phyloP scores from a whole-genome alignment of 2,888 invertebrate species.

The Eristalis pertinax region DNA sequence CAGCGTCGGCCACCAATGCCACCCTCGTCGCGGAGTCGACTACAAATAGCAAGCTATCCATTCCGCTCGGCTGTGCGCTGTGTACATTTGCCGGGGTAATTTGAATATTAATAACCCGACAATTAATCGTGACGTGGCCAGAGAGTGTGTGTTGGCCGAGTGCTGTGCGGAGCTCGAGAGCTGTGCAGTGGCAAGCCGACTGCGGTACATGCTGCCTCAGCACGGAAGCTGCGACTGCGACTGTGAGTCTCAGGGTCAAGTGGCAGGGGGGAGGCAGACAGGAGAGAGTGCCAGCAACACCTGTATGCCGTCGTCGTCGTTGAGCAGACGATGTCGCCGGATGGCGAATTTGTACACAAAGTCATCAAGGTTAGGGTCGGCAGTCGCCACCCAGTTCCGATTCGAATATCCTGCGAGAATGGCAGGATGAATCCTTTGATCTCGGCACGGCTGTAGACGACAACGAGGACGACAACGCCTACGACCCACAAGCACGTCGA shows the following conservation, averaged over 20 bases:
- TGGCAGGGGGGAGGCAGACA: not conserved
- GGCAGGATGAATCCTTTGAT: slow-evolving; percentile 65
- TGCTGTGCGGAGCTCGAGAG: not conserved
- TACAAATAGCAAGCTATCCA: slow-evolving; percentile 71
- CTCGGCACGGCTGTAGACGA: slow-evolving; percentile 18
- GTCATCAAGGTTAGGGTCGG: slow-evolving; percentile 69
- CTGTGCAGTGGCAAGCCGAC: too few species aligned
- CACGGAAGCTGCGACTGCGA: not conserved
- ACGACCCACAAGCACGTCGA: not conserved
- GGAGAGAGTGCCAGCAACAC: slow-evolving; percentile 64
- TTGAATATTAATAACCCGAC: slow-evolving; percentile 73
- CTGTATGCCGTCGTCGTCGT: slow-evolving; percentile 31
- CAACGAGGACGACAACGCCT: not conserved
- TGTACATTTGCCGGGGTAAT: slow-evolving; percentile 70
- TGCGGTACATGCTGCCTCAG: not conserved
- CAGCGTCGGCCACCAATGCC: slow-evolving; percentile 1
- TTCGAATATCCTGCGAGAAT: slow-evolving; percentile 62
- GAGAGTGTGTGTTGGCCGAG: not conserved
- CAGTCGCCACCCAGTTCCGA: slow-evolving; percentile 34
- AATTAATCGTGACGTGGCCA: slow-evolving; percentile 66
- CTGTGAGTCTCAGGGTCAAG: slow-evolving; percentile 29
- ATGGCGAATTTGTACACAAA: slow-evolving; percentile 60
- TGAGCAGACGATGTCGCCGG: slow-evolving; percentile 15
- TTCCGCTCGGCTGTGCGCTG: slow-evolving; percentile 55
- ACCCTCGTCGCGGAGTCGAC: slow-evolving; percentile 40